A percentile compares a stretch with the other conserved stretches of the same genome.
These are phyloP conservation scores for Mixornis gularis DNA, from an alignment of 2,113 vertebrate species.

Conservation along the genomic window DNA sequence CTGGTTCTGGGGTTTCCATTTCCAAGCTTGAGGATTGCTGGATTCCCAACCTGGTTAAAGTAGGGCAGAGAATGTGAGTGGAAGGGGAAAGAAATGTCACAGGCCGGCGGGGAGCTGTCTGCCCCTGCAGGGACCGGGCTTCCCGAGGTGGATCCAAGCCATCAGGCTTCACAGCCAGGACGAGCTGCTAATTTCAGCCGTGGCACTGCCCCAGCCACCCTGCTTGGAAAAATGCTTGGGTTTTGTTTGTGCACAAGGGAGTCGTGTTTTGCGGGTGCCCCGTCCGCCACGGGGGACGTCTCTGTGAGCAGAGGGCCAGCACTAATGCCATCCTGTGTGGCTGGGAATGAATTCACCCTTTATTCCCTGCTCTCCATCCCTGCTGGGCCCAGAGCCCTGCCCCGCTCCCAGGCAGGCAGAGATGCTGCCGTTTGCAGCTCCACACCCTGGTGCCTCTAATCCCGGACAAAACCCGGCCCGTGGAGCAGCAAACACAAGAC, in stretches of 20 bases:
- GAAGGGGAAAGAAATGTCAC: neutral
- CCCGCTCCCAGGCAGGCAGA: neutral
- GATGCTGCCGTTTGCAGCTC: conserved; percentile 3
- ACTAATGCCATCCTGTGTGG: conserved; percentile 18
- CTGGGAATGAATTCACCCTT: conserved; percentile 22
- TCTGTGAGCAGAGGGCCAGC: conserved; percentile 1
- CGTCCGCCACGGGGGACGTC: neutral
- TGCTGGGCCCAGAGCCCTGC: neutral
- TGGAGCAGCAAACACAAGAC: neutral
- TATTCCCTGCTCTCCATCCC: neutral
- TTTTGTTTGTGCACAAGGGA: conserved; percentile 16
- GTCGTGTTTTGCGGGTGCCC: neutral
- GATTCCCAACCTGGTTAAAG: neutral
- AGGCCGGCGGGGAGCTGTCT: neutral
- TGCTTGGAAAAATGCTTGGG: neutral
- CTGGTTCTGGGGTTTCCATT: neutral
- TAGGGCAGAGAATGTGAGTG: neutral
- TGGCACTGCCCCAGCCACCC: neutral
- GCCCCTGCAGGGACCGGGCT: neutral
- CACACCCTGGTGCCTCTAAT: neutral
- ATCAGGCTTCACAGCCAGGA: neutral
- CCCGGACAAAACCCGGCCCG: neutral
- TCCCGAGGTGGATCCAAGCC: neutral
- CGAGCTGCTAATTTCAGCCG: neutral
- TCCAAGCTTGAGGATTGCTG: neutral